Percentiles rank a stretch among this genome's conserved stretches.
Evolutionary conservation across 2,113 vertebrate species (phyloP).

Genomic region (Thinocorus orbignyianus): DNA sequence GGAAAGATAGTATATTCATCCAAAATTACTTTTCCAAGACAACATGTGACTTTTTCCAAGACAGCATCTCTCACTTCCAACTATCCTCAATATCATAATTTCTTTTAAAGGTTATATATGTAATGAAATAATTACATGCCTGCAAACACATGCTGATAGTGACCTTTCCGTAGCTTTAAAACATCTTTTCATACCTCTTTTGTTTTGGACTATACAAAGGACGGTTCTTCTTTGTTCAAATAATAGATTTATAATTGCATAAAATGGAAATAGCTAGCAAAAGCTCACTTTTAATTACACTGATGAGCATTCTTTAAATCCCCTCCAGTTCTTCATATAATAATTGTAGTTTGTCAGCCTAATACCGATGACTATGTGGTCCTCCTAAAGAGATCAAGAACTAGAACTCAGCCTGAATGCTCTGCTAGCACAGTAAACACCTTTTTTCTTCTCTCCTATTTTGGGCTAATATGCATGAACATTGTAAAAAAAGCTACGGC

Average conservation of each 20-base stretch:
- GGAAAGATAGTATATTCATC: not conserved
- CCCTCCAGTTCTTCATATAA: constrained; percentile 8
- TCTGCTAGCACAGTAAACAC: not conserved
- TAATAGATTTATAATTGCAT: constrained; percentile 33
- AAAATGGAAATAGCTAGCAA: constrained; percentile 42
- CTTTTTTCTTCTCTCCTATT: not conserved
- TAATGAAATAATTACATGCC: constrained; percentile 17
- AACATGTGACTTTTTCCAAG: not conserved
- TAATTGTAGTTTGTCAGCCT: constrained; percentile 51
- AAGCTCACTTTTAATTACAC: constrained; percentile 53
- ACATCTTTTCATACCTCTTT: not conserved
- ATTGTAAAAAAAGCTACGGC: not conserved
- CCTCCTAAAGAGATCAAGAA: not conserved
- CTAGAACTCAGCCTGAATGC: not conserved
- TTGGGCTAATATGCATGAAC: not conserved
- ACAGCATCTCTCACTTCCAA: not conserved
- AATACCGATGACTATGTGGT: not conserved
- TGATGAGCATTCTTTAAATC: constrained; percentile 27
- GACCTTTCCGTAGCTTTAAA: not conserved
- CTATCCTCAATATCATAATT: not conserved
- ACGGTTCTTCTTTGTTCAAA: constrained; percentile 17
- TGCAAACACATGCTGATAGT: not conserved
- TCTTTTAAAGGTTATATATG: not conserved
- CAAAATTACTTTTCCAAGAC: not conserved
- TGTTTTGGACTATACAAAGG: not conserved